Percentiles rank a stretch among this genome's conserved stretches.
phyloP scores from a whole-genome alignment of 2,113 vertebrate genomes.

The Pavo muticus region DNA sequence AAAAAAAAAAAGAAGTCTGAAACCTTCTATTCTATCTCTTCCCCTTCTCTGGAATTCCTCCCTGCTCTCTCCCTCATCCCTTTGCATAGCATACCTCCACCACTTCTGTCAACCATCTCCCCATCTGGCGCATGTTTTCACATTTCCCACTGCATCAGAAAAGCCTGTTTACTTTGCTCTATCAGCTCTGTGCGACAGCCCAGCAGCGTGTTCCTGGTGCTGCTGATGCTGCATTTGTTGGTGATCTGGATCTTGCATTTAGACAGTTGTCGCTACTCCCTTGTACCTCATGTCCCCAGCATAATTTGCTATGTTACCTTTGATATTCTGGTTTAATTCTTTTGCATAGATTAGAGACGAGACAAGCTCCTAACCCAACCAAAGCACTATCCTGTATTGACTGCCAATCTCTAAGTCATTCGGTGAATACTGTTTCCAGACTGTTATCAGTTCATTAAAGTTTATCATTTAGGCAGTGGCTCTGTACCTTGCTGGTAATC shows the following conservation, averaged over 20 bases:
- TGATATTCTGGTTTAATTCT: conserved; percentile 62
- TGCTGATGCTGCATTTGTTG: conserved; percentile 49
- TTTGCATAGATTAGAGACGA: conserved; percentile 66
- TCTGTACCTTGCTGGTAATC: conserved; percentile 63
- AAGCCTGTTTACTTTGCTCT: not conserved
- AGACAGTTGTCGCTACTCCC: not conserved
- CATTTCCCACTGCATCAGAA: not conserved
- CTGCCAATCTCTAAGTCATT: conserved; percentile 31
- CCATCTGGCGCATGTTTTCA: not conserved
- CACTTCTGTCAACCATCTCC: not conserved
- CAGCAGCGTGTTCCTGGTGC: not conserved
- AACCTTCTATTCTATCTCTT: not conserved
- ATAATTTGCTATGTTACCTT: conserved; percentile 35
- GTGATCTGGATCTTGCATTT: conserved; percentile 29
- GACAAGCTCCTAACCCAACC: conserved; percentile 56
- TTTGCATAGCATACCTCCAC: accelerated
- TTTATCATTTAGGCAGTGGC: conserved; percentile 40
- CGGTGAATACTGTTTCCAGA: not conserved
- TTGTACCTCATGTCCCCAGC: not conserved
- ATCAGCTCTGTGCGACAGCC: not conserved
- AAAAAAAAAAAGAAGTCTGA: not conserved
- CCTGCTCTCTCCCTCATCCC: not conserved
- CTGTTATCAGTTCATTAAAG: conserved; percentile 71
- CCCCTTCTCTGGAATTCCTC: not conserved
- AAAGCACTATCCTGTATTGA: not conserved